A percentile compares a stretch with the other conserved stretches of the same genome.
These are phyloP conservation scores for Drosophila sordidula DNA, from an alignment of 2,888 invertebrate species.

Conservation along the genomic window DNA sequence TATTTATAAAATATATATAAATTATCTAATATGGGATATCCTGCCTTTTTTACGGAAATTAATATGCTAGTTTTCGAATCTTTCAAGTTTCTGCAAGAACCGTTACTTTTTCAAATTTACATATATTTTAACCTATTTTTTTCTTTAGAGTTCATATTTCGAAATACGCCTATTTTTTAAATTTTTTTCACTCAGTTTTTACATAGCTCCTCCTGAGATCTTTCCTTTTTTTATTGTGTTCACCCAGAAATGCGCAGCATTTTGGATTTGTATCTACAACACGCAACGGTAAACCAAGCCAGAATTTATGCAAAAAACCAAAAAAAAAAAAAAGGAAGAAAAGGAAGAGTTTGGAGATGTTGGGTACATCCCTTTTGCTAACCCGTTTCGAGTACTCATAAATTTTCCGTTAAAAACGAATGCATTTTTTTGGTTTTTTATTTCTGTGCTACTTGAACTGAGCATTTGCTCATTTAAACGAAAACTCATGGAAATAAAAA, in stretches of 20 bases:
- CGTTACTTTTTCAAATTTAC: slow-evolving; percentile 47
- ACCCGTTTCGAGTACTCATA: slow-evolving; percentile 56
- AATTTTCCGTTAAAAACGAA: slow-evolving; percentile 79
- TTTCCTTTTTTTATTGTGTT: slow-evolving; percentile 3
- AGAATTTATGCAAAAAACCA: slow-evolving; percentile 45
- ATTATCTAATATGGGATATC: no score
- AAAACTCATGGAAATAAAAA: slow-evolving; percentile 61
- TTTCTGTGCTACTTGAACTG: background rate
- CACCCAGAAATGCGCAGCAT: slow-evolving; percentile 45
- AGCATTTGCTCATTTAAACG: slow-evolving; percentile 75
- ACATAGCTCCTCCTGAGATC: background rate
- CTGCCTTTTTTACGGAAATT: background rate
- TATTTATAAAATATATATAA: no score
- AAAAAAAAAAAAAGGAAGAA: slow-evolving; percentile 13
- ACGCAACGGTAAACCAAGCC: slow-evolving; percentile 64
- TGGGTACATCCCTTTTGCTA: slow-evolving; percentile 23
- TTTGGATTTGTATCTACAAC: slow-evolving; percentile 70
- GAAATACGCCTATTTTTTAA: slow-evolving; percentile 11
- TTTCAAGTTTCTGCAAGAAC: slow-evolving; percentile 20
- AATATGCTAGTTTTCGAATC: background rate
- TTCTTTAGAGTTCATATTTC: slow-evolving; percentile 48
- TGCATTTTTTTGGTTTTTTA: slow-evolving; percentile 49
- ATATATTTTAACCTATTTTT: slow-evolving; percentile 8
- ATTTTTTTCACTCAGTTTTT: slow-evolving; percentile 17
- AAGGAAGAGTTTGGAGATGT: slow-evolving; percentile 12